These are phyloP conservation scores for Drosophila leontia DNA, from an alignment of 1,140 invertebrate genomes.

Conservation along the genomic window DNA sequence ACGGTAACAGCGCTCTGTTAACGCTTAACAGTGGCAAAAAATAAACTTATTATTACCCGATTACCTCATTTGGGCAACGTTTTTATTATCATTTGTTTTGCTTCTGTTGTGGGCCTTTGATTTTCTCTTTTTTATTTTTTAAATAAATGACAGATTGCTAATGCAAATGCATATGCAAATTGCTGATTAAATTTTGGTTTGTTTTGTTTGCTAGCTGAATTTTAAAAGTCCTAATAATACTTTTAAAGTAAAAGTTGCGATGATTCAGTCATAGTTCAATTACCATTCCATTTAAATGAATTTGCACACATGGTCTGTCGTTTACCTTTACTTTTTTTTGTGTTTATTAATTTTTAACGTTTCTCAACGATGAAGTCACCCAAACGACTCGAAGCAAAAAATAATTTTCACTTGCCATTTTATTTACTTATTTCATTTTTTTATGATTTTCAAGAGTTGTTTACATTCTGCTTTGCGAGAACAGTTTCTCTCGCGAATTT, in stretches of 20 bases:
- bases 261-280: constrained; percentile 37
- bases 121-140: constrained; percentile 33
- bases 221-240: constrained; percentile 12
- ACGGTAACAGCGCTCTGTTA: constrained; percentile 58
- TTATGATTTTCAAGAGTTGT: constrained; percentile 36
- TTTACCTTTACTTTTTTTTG: constrained; percentile 23
- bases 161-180: constrained; percentile 57
- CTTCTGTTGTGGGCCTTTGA: constrained; percentile 36
- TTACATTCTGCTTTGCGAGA: constrained; percentile 27
- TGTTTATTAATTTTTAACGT: constrained; percentile 24
- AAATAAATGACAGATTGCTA: constrained; percentile 60
- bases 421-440: constrained; percentile 40
- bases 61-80: constrained; percentile 83
- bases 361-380: constrained; percentile 46
- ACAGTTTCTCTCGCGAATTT: constrained; percentile 4
- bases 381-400: constrained; percentile 18
- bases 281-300: constrained; percentile 22
- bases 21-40: constrained; percentile 53
- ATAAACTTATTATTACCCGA: constrained; percentile 83
- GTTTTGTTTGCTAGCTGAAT: constrained; percentile 27
- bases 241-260: constrained; percentile 1
- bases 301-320: constrained; percentile 27
- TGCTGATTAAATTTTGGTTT: constrained; percentile 22
- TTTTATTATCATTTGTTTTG: constrained; percentile 59
- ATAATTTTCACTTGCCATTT: constrained; percentile 38